Conservation (phyloP, 2,888 invertebrate genomes). For the Physocephala rufipes region DNA sequence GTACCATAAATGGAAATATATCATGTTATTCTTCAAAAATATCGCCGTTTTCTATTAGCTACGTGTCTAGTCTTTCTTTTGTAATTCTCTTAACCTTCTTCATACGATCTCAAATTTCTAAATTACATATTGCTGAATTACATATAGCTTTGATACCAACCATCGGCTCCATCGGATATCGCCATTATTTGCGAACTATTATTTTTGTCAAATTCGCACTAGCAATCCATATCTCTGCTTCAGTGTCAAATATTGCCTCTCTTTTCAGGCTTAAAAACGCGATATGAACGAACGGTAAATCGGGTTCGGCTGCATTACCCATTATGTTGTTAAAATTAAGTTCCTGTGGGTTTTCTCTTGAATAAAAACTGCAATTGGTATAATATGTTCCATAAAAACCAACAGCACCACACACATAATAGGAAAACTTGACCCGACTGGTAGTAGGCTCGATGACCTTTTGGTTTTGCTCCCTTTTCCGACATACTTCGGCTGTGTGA, state of each 20-base stretch:
- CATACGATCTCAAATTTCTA: no score
- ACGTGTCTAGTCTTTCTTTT: no score
- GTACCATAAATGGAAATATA: no score
- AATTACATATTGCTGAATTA: no score
- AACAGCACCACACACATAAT: background rate
- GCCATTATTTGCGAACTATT: conserved; percentile 30
- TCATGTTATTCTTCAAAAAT: no score
- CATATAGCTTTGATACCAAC: no score
- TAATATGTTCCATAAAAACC: background rate
- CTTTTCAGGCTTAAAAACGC: conserved; percentile 27
- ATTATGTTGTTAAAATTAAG: background rate
- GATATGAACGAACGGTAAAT: conserved; percentile 34
- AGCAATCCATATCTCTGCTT: conserved; percentile 32
- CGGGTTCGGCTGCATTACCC: conserved; percentile 24
- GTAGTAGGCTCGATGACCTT: background rate
- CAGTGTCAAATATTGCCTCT: conserved; percentile 30
- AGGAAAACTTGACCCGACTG: background rate
- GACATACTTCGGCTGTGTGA: conserved; percentile 14
- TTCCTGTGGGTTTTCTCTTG: background rate
- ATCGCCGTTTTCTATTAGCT: no score
- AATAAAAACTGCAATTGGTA: background rate
- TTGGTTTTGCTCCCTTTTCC: conserved; percentile 20
- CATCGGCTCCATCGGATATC: no score
- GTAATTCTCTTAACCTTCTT: no score
- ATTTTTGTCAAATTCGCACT: conserved; percentile 26